Evolutionary conservation across 2,113 vertebrate species (phyloP).

Genomic region (Macaca mulatta): DNA sequence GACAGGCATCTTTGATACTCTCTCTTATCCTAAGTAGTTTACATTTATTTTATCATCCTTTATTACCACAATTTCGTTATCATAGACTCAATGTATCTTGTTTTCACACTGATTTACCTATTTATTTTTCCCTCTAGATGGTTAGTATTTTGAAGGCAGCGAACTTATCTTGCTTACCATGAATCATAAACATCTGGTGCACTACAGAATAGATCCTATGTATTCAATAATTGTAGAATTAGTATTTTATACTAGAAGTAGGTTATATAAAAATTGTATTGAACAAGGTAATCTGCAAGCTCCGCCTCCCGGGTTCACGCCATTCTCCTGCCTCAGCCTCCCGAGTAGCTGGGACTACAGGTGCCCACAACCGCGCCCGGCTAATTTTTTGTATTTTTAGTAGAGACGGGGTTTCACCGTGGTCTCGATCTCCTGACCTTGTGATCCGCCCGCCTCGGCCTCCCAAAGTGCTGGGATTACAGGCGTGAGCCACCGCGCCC

Average conservation of each 20-base stretch:
- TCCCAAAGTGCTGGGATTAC: no score
- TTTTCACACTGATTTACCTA: background rate
- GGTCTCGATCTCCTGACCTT: no score
- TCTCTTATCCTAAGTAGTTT: background rate
- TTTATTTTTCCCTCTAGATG: background rate
- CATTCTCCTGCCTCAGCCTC: no score
- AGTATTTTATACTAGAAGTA: background rate
- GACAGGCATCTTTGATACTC: rapidly evolving
- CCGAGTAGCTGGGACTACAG: no score
- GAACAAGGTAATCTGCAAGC: background rate
- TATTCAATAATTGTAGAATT: background rate
- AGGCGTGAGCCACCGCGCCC: no score
- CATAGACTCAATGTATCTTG: background rate
- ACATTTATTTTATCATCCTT: background rate
- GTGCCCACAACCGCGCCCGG: no score
- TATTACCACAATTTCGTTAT: background rate
- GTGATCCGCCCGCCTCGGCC: no score
- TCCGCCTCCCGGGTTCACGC: no score
- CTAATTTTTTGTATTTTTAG: no score
- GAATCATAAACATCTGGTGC: background rate
- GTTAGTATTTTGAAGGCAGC: background rate
- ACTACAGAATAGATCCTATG: background rate
- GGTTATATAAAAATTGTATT: background rate
- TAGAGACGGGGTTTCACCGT: no score
- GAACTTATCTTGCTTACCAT: background rate